Base-by-base conservation (phyloP, 2,888 invertebrate species). In the Eurytoma adleriae region DNA sequence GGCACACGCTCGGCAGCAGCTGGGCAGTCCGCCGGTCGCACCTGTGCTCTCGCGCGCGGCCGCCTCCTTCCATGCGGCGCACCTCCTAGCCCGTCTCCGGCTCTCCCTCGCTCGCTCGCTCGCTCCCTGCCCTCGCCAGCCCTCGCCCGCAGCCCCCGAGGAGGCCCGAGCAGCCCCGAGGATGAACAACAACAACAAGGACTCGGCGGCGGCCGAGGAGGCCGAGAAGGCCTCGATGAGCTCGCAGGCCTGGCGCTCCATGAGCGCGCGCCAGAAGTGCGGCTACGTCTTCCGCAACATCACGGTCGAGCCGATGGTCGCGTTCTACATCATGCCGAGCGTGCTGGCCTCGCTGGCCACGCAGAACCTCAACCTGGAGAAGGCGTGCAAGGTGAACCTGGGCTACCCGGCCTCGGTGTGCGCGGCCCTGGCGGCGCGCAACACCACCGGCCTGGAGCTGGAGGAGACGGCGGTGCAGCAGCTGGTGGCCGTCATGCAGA, bases 351-450 rank as follows among this genome's bases (percentile, higher is more conserved):
- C 94, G 66, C 88, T 96, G 83, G 96, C 96, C 24, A 96, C 96
- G 61, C 96, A 96, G 90, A 96, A 96, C 90, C 91, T 97, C 70
- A 96, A 96, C 89, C 92, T 96, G 87, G 96, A 96, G 90, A 96
- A 97, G 90, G 96, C 96, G 0, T 97, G 97, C 88, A 91, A 96
- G 83, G 96, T 96, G 0, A 97, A 97, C 90, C 92, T 96, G 86
- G 92, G 91, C 12, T 96, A 95, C 86, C 93, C 94, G 0, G 93
- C 94, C 77, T 93, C 94, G 83, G 93, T 96, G 3, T 97, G 97
- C 89, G 94, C 95, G 86, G 96, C 96, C 0, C 91, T 97, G 56
- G 94, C 95, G 0, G 92, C 93, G 74, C 92, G 96, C 86, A 93
- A 96, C 84, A 96, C 96, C 24, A 93, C 93, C 7, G 93, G 92